Base-by-base conservation (phyloP, 2,113 vertebrate genomes). In the Prunella fulvescens region DNA sequence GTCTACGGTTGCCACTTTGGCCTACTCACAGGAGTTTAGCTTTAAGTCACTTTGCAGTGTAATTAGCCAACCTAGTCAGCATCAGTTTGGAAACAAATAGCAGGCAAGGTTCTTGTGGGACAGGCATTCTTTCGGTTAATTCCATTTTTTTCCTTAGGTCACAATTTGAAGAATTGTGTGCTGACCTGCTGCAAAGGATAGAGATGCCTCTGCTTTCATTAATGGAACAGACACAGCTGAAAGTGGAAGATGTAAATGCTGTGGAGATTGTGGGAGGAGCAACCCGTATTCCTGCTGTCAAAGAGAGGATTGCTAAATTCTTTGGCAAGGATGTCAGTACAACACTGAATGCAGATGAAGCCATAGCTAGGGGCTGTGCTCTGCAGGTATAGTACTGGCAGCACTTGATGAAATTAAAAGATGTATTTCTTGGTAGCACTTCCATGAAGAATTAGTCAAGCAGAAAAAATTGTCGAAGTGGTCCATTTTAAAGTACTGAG, bases 331-430 rank as follows among this genome's bases (percentile, higher is more conserved):
- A 98, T 86, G 65, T 98, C 60, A 98, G 98, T 88, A 98, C 98
- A 28, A 98, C 98, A 1, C 95, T 99, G 51, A 98, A 98, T 66
- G 98, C 98, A 19, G 98, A 98, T 83, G 98, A 99, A 96, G 98
- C 98, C 3, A 98, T 98, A 44, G 98, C 98, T 71, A 97, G 98
- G 76, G 98, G 98, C 8, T 98, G 98, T 74, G 98, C 98, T 5
- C 81, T 98, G 19, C 98, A 98, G 98, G 98, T 98, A 96, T 26
- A 24, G 73, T 81, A 37, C 37, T 44, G 39, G 24, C 74, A 86
- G 25, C 18, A 11, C 33, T 26, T 60, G n/a, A 20, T 69, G 40
- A 69, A 48, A 5, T 40, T 14, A 23, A 31, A 39, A 60, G n/a
- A 14, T 65, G 3, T 1, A 3, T 54, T 83, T 65, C 3, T 24